Evolutionary conservation across 2,888 invertebrate genomes (phyloP).

Genomic region (Trichacis sp.): DNA sequence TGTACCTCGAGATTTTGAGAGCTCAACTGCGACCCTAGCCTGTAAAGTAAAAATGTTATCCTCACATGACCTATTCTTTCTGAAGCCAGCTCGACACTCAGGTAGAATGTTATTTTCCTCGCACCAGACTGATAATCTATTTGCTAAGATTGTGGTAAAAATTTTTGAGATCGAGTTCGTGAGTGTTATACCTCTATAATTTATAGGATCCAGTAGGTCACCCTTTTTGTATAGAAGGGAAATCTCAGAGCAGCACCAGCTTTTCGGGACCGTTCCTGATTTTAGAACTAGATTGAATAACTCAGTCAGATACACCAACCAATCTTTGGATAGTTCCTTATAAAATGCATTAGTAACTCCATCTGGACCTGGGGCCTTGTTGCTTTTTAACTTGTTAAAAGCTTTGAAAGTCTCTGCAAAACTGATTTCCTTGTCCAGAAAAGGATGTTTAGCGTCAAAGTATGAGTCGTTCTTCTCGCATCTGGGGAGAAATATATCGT

Average conservation of each 20-base stretch:
- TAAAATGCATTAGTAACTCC: conserved; percentile 24
- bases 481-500: too few species aligned
- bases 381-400: conserved; percentile 11
- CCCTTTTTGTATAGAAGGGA: conserved; percentile 50
- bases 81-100: conserved; percentile 48
- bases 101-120: conserved; percentile 39
- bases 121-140: conserved; percentile 22
- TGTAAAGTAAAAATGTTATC: conserved; percentile 46
- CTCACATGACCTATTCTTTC: conserved; percentile 30
- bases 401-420: too few species aligned
- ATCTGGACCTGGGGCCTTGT: conserved; percentile 41
- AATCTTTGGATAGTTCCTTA: conserved; percentile 6
- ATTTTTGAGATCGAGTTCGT: conserved; percentile 50
- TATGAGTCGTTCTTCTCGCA: too few species aligned
- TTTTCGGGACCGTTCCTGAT: conserved; percentile 19
- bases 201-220: conserved; percentile 40
- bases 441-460: too few species aligned
- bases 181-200: conserved; percentile 50
- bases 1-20: conserved; percentile 26
- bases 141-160: conserved; percentile 7
- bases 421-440: too few species aligned
- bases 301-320: too few species aligned
- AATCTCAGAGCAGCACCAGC: conserved; percentile 41
- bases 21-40: conserved; percentile 20
- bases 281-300: conserved; percentile 26